phyloP scores from a whole-genome alignment of 2,113 vertebrate species.

The Chaenocephalus aceratus region DNA sequence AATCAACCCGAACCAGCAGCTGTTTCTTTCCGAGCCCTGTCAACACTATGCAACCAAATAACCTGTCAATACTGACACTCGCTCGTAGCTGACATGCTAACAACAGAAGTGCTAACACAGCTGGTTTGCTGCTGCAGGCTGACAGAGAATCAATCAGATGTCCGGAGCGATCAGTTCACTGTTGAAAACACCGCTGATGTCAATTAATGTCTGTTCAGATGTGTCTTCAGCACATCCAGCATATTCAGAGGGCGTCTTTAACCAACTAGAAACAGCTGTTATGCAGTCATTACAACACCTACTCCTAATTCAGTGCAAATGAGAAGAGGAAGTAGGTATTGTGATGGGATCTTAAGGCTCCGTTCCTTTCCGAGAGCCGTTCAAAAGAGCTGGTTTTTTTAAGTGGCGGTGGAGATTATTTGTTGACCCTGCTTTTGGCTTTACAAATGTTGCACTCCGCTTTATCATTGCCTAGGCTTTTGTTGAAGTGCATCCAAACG shows the following conservation, averaged over 20 bases:
- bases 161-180: slow-evolving; percentile 20
- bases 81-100: neutral
- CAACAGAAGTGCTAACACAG: neutral
- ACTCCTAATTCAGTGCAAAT: neutral
- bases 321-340: neutral
- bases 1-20: neutral
- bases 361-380: too few relatives aligned
- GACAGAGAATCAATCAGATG: slow-evolving; percentile 36
- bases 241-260: neutral
- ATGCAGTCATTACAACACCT: slow-evolving; percentile 22
- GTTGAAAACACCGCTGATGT: neutral
- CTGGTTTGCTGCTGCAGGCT: neutral
- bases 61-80: neutral
- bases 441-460: too few relatives aligned
- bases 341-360: too few relatives aligned
- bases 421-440: too few relatives aligned
- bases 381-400: too few relatives aligned
- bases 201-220: slow-evolving; percentile 16
- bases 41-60: neutral
- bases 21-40: neutral
- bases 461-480: too few relatives aligned
- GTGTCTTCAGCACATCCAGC: neutral
- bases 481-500: too few relatives aligned
- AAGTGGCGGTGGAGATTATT: too few relatives aligned
- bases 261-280: slow-evolving; percentile 20